Evolutionary conservation across 2,797 vertebrate species (phyloP).

Genomic region (Pteropus rufus): DNA sequence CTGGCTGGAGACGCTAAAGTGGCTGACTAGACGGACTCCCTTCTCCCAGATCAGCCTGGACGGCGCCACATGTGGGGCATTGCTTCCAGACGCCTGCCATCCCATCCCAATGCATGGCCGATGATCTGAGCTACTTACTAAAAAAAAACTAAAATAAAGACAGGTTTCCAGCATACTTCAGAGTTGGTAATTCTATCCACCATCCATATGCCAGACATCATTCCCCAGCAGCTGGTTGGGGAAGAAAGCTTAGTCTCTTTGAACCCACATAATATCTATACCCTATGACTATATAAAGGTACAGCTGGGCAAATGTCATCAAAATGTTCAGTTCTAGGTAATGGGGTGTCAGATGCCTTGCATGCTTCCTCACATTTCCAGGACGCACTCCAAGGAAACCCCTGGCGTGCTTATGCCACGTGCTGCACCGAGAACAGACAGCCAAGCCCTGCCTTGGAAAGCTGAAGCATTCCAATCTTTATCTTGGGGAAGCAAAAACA

Average conservation of each 20-base stretch:
- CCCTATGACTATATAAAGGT: slow-evolving; percentile 27
- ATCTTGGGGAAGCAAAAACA: neutral
- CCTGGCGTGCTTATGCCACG: slow-evolving; percentile 17
- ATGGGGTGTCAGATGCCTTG: slow-evolving; percentile 24
- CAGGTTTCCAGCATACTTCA: neutral
- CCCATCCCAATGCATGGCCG: neutral
- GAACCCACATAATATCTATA: neutral
- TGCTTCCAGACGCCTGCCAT: neutral
- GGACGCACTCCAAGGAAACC: slow-evolving; percentile 54
- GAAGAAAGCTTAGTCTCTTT: neutral
- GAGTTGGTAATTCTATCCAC: neutral
- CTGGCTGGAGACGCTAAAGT: neutral
- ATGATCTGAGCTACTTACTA: neutral
- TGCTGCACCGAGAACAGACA: neutral
- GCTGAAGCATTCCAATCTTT: neutral
- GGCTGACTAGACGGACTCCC: neutral
- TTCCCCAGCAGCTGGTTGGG: neutral
- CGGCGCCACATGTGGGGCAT: rapidly evolving
- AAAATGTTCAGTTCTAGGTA: slow-evolving; percentile 48
- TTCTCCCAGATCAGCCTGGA: neutral
- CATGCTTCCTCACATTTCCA: slow-evolving; percentile 44
- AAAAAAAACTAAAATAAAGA: neutral
- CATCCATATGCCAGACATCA: neutral
- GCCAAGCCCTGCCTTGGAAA: neutral
- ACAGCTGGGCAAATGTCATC: slow-evolving; percentile 51